Percentiles rank a stretch among this genome's conserved stretches.
Evolutionary conservation across 2,797 vertebrate species (phyloP).

Genomic region (Sardinella longiceps): DNA sequence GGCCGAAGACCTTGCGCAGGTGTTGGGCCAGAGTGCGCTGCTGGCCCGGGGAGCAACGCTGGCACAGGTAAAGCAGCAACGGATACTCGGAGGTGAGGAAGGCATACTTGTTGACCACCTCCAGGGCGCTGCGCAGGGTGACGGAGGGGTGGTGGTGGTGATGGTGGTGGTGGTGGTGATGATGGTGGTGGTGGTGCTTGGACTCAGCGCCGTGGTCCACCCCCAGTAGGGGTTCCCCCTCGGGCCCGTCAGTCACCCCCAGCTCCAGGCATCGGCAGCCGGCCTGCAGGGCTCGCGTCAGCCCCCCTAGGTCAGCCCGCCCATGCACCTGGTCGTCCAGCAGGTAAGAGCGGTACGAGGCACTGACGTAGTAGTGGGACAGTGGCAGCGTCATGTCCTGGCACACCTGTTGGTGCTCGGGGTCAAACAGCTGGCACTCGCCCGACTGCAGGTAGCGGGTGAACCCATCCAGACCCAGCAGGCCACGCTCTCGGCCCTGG

Average conservation of each 20-base stretch:
- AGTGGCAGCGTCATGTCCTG: conserved; percentile 96
- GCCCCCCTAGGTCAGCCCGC: conserved; percentile 88
- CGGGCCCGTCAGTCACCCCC: conserved; percentile 90
- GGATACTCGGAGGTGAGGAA: conserved; percentile 93
- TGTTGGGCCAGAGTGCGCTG: conserved; percentile 89
- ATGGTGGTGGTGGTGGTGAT: conserved; percentile 75
- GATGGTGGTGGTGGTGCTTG: conserved; percentile 71
- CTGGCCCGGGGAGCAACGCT: conserved; percentile 88
- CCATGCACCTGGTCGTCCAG: conserved; percentile 93
- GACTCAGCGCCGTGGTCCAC: conserved; percentile 82
- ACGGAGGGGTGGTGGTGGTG: conserved; percentile 72
- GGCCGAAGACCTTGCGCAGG: conserved; percentile 86
- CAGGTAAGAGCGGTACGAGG: conserved; percentile 95
- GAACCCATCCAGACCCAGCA: conserved; percentile 94
- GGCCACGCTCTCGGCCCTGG: conserved; percentile 84
- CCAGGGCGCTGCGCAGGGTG: conserved; percentile 86
- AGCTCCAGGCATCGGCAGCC: conserved; percentile 93
- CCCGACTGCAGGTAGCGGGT: conserved; percentile 90
- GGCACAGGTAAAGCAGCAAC: conserved; percentile 90
- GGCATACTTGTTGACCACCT: conserved; percentile 92
- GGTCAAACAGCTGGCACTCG: conserved; percentile 95
- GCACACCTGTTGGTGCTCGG: conserved; percentile 88
- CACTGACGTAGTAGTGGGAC: conserved; percentile 95
- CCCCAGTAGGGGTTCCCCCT: conserved; percentile 90
- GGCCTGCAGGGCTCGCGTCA: conserved; percentile 87